Evolutionary conservation across 2,888 invertebrate genomes (phyloP), one percentile per base, ranked within the genome.

Genomic region (Aethes cnicana): DNA sequence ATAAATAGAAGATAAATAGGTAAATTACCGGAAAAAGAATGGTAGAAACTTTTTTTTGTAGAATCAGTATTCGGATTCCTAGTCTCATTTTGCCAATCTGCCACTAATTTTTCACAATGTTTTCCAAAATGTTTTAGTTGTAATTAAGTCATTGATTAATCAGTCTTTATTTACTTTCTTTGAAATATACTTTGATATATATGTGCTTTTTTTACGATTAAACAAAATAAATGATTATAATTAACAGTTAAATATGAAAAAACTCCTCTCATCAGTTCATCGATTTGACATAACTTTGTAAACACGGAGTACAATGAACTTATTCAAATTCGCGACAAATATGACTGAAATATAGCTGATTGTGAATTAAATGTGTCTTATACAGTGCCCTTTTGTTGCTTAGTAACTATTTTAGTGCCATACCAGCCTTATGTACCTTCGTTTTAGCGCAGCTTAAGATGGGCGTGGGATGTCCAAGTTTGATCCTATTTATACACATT

Each of bases 301-400:
- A 86, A 86, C 84, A 85, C 41, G 43, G 55, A 62, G 82, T 74
- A 75, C 84, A 84, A 76, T 85, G 85, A 84, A 86, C 84, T 73
- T 66, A 49, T 65, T 59, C 32, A 65, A 53, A 62, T 71, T 61
- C 55, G 54, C 42, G 42, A 54, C 42, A 71, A 69, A 70, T 69
- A 68, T 63, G 58, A 66, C 62, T 65, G 63, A 74, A 72, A 76
- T 58, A 62, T 49, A 47, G 18, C 35, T 62, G 64, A 61, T 70
- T 58, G 68, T 79, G 62, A 74, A 74, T 73, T 62, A 80, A 81
- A 81, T 63, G 64, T 67, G 59, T 57, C 57, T 59, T 66, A 54
- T 48, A 52, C 54, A 58, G 57, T 63, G 63, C 62, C 41, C 32
- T 50, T 46, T 52, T 48, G 48, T 50, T 46, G 28, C 53, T 53